These are phyloP conservation scores for Oegoconia quadripuncta DNA, from an alignment of 2,888 invertebrate species.

Conservation along the genomic window DNA sequence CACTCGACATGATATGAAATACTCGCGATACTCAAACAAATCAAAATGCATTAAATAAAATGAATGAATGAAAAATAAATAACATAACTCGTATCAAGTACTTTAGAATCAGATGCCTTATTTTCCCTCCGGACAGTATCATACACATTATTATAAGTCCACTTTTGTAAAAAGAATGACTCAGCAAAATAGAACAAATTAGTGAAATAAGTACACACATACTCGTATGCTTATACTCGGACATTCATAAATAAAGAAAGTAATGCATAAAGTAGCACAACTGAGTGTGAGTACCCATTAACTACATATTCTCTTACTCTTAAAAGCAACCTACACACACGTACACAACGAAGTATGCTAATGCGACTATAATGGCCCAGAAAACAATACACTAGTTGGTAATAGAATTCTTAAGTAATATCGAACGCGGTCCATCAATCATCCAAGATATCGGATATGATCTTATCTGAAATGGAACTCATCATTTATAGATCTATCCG, in stretches of 20 bases:
- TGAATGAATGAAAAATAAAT: too few species aligned
- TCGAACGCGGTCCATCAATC: conserved; percentile 67
- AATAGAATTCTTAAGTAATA: conserved; percentile 73
- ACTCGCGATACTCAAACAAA: too few species aligned
- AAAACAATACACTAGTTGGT: conserved; percentile 65
- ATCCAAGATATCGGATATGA: conserved; percentile 64
- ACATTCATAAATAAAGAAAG: not conserved
- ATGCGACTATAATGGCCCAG: conserved; percentile 63
- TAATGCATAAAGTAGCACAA: conserved; percentile 13
- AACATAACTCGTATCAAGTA: too few species aligned
- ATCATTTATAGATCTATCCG: conserved; percentile 77
- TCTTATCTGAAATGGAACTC: conserved; percentile 78
- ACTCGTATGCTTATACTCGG: not conserved
- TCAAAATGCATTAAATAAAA: too few species aligned
- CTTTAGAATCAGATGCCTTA: too few species aligned
- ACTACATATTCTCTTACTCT: not conserved
- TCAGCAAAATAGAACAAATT: too few species aligned
- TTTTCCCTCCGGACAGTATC: too few species aligned
- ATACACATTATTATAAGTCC: too few species aligned
- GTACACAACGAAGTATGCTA: conserved; percentile 45
- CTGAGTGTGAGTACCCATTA: conserved; percentile 1
- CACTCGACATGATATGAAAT: not conserved
- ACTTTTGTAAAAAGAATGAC: too few species aligned
- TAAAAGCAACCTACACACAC: not conserved
- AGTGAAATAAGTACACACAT: too few species aligned